These are phyloP conservation scores for Morinoia aosen DNA, from an alignment of 2,888 invertebrate genomes.

Conservation along the genomic window DNA sequence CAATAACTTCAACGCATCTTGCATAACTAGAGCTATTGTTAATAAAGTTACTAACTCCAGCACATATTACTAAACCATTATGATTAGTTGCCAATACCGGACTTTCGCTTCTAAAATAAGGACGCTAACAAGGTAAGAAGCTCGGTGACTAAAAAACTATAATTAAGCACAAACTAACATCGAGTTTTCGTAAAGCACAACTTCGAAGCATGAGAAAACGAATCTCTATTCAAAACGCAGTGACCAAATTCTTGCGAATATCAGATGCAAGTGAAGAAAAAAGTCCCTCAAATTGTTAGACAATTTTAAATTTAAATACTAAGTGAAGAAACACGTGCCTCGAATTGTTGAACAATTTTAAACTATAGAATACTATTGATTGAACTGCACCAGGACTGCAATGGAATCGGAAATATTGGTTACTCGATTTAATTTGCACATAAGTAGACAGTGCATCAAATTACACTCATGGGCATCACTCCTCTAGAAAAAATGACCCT, in stretches of 20 bases:
- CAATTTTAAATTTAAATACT: too few relatives aligned
- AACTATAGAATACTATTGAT: background rate
- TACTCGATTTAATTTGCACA: background rate
- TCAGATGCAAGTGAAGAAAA: background rate
- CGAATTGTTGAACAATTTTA: background rate
- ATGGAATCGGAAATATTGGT: background rate
- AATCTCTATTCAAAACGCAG: background rate
- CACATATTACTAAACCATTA: too few relatives aligned
- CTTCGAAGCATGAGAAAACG: background rate
- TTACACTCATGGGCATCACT: background rate
- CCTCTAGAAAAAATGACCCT: background rate
- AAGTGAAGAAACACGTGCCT: background rate
- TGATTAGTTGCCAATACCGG: too few relatives aligned
- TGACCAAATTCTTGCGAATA: background rate
- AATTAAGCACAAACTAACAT: background rate
- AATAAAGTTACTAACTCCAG: too few relatives aligned
- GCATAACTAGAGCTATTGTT: too few relatives aligned
- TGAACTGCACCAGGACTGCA: background rate
- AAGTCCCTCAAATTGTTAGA: background rate
- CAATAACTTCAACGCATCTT: too few relatives aligned
- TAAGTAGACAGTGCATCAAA: background rate
- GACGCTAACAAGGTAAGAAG: background rate
- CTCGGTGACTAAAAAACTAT: background rate
- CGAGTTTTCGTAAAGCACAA: background rate
- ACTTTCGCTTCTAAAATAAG: too few relatives aligned